Evolutionary conservation across 2,888 invertebrate species (phyloP).

Genomic region (Enoplolaimus lenunculus): DNA sequence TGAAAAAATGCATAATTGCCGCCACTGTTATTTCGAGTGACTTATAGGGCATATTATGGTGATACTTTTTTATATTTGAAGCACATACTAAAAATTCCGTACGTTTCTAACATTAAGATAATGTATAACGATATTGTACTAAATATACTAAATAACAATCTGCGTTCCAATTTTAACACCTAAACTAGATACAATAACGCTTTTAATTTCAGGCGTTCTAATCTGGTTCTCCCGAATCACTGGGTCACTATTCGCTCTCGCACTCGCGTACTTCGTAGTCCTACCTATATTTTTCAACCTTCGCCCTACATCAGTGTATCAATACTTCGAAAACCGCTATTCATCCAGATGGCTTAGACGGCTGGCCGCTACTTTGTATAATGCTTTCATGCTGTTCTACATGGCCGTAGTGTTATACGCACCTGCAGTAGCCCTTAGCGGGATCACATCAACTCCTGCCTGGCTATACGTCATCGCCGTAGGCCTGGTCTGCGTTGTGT

Average conservation of each 20-base stretch:
- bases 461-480: slow-evolving; percentile 20
- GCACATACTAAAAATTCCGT: too few species aligned
- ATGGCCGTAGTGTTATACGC: slow-evolving; percentile 23
- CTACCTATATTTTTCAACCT: slow-evolving; percentile 22
- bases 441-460: slow-evolving; percentile 19
- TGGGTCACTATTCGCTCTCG: background rate
- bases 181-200: too few species aligned
- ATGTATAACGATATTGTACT: too few species aligned
- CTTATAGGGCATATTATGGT: too few species aligned
- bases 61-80: too few species aligned
- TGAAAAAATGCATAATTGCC: too few species aligned
- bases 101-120: too few species aligned
- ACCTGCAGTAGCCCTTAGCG: slow-evolving; percentile 21
- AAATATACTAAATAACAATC: too few species aligned
- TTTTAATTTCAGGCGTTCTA: background rate
- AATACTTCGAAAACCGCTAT: slow-evolving; percentile 24
- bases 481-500: slow-evolving; percentile 27
- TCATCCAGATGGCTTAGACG: slow-evolving; percentile 13
- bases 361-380: slow-evolving; percentile 19
- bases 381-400: slow-evolving; percentile 20
- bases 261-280: slow-evolving; percentile 4
- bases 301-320: slow-evolving; percentile 19
- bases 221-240: background rate
- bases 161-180: too few species aligned
- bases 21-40: too few species aligned